phyloP scores from a whole-genome alignment of 2,888 invertebrate species.

The Pyralis farinalis region DNA sequence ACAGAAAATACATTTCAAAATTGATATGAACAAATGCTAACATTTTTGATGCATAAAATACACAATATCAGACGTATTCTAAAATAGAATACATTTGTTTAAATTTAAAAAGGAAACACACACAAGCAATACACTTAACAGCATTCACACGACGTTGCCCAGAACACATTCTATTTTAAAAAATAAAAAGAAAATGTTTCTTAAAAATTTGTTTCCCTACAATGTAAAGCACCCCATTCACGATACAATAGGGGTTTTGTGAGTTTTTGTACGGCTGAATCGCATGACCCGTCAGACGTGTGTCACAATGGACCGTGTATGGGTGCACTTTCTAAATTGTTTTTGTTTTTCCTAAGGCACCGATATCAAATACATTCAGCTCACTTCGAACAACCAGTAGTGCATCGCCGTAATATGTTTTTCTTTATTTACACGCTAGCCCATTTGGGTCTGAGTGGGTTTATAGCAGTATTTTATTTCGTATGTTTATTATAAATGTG shows the following conservation, averaged over 20 bases:
- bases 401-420: too few species aligned
- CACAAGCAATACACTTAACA: conserved; percentile 63
- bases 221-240: conserved; percentile 73
- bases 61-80: background rate
- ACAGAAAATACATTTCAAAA: too few species aligned
- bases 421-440: too few species aligned
- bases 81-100: conserved; percentile 52
- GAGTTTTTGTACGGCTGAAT: conserved; percentile 43
- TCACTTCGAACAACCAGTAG: too few species aligned
- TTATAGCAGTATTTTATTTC: too few species aligned
- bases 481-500: too few species aligned
- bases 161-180: conserved; percentile 50
- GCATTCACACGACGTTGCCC: conserved; percentile 56
- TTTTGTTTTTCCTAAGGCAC: conserved; percentile 55
- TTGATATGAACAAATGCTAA: too few species aligned
- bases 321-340: conserved; percentile 74
- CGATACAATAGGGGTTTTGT: conserved; percentile 67
- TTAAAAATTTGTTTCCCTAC: conserved; percentile 72
- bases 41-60: too few species aligned
- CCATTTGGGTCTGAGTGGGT: too few species aligned
- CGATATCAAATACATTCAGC: conserved; percentile 32
- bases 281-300: conserved; percentile 55
- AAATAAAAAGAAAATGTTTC: conserved; percentile 57
- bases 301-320: conserved; percentile 53
- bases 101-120: conserved; percentile 58